Evolutionary conservation across 2,888 invertebrate genomes (phyloP).

Genomic region (Ectemnius continuus): DNA sequence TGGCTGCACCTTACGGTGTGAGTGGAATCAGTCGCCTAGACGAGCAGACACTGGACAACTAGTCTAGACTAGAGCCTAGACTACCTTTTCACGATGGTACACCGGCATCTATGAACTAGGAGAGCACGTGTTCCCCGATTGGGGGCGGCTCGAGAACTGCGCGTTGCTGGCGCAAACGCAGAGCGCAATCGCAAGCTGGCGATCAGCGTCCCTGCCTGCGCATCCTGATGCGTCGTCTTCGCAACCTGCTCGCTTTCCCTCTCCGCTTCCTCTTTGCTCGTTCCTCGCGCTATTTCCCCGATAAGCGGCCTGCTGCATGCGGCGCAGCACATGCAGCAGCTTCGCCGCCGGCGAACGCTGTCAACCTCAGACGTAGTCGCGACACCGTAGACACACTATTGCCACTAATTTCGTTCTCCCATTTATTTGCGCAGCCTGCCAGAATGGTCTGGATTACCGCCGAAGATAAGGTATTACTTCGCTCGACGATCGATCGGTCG

Average conservation of each 20-base stretch:
- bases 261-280: slow-evolving; percentile 33
- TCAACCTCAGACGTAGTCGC: slow-evolving; percentile 26
- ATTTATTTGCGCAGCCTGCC: slow-evolving; percentile 76
- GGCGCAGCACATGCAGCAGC: slow-evolving; percentile 11
- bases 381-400: slow-evolving; percentile 32
- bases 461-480: slow-evolving; percentile 74
- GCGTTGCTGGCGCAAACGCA: slow-evolving; percentile 1
- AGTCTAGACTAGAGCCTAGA: no score
- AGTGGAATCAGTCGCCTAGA: no score
- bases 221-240: slow-evolving; percentile 13
- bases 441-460: slow-evolving; percentile 77
- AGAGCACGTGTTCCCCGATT: no score
- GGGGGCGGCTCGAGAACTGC: slow-evolving; percentile 10
- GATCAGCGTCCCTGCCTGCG: background rate
- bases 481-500: slow-evolving; percentile 7
- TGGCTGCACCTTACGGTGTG: no score
- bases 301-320: slow-evolving; percentile 19
- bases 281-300: slow-evolving; percentile 27
- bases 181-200: background rate
- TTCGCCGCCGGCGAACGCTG: slow-evolving; percentile 21
- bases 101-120: no score
- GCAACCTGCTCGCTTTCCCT: slow-evolving; percentile 26
- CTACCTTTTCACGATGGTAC: no score
- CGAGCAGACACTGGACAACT: no score
- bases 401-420: slow-evolving; percentile 71